A percentile compares a stretch with the other conserved stretches of the same genome.
phyloP scores from a whole-genome alignment of 2,113 vertebrate species.

The Canis aureus region DNA sequence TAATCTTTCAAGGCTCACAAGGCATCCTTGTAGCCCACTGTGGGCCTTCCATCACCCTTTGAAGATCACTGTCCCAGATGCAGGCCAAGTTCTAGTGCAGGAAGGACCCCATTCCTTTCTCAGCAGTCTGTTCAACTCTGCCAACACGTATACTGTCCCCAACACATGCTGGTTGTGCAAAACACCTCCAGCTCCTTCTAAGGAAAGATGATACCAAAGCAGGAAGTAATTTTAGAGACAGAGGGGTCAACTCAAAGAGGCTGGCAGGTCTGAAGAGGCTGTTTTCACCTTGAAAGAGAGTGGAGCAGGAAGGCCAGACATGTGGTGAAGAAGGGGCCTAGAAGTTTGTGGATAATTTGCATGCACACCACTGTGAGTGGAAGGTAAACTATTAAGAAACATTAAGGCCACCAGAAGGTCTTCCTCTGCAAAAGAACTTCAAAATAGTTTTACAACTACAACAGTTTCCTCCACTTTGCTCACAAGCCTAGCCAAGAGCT shows the following conservation, averaged over 20 bases:
- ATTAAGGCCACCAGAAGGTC: background rate
- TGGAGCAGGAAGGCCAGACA: background rate
- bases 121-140: background rate
- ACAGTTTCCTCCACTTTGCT: background rate
- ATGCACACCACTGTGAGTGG: background rate
- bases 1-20: background rate
- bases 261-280: background rate
- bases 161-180: background rate
- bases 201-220: background rate
- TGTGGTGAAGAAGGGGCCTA: background rate
- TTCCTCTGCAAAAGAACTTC: background rate
- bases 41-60: background rate
- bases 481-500: background rate
- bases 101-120: background rate
- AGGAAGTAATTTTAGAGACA: background rate
- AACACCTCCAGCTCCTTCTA: background rate
- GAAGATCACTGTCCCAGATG: background rate
- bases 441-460: background rate
- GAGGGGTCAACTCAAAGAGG: background rate
- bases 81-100: background rate
- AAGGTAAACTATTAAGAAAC: background rate
- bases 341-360: background rate
- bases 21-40: background rate
- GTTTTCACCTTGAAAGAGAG: background rate
- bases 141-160: background rate